phyloP scores from a whole-genome alignment of 2,113 vertebrate species.

The Pogonocichla stellata region DNA sequence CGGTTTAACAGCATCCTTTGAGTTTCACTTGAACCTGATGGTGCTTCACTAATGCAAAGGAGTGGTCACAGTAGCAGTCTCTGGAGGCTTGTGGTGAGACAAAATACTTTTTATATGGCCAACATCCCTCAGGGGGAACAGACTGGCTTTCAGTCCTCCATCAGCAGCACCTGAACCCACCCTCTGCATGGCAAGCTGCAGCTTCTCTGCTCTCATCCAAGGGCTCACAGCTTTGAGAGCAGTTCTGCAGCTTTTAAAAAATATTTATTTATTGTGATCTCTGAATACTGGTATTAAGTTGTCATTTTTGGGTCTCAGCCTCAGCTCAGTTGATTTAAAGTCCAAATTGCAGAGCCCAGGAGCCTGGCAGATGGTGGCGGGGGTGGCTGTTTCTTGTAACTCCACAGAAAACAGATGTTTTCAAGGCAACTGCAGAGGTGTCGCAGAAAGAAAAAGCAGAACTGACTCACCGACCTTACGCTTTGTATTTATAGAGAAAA shows the following conservation, averaged over 20 bases:
- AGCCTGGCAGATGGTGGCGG: background rate
- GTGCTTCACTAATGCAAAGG: background rate
- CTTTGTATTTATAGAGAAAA: background rate
- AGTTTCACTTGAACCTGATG: background rate
- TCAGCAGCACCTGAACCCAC: background rate
- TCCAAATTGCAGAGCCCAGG: background rate
- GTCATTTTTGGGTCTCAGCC: background rate
- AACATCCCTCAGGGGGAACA: accelerated
- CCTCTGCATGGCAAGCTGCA: background rate
- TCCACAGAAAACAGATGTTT: background rate
- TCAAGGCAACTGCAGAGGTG: background rate
- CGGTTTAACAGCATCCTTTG: background rate
- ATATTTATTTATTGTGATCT: background rate
- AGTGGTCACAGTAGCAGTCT: background rate
- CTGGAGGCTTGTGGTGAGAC: accelerated
- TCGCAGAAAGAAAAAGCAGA: background rate
- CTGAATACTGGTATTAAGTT: accelerated
- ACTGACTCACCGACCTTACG: accelerated
- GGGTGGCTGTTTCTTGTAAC: background rate
- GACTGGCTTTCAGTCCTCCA: too few relatives aligned
- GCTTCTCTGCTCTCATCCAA: background rate
- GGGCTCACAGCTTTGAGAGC: background rate
- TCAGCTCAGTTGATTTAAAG: background rate
- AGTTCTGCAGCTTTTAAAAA: background rate
- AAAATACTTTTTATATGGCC: accelerated